Conservation (phyloP, 2,797 vertebrate genomes). For the Amazona finschi region DNA sequence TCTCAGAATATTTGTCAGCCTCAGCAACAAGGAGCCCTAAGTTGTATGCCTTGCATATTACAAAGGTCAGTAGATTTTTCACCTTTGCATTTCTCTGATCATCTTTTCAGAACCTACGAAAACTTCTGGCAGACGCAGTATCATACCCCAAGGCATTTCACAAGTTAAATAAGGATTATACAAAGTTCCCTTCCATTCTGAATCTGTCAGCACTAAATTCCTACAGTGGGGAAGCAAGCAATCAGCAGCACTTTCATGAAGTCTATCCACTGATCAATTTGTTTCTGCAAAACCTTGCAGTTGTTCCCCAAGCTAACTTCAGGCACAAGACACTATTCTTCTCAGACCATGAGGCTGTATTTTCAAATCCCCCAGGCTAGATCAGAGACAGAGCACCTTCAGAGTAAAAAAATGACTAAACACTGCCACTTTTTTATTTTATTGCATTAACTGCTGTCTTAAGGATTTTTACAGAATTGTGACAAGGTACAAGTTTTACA, state of each 20-base stretch:
- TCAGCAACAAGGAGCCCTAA: neutral
- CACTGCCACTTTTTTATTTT: rapidly evolving
- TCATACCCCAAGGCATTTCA: neutral
- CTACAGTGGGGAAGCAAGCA: neutral
- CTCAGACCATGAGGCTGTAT: neutral
- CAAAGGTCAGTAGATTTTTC: neutral
- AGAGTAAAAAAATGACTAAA: neutral
- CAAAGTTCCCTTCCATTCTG: neutral
- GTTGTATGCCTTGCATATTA: neutral
- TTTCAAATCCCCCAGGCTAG: neutral
- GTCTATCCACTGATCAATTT: neutral
- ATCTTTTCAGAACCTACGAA: neutral
- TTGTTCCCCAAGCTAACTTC: neutral
- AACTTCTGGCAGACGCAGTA: neutral
- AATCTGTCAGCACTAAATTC: rapidly evolving
- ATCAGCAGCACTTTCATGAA: neutral
- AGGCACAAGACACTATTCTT: neutral
- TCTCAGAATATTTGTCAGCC: neutral
- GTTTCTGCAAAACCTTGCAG: neutral
- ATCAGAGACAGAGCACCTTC: neutral
- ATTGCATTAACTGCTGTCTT: neutral
- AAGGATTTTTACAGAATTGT: neutral
- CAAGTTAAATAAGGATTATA: neutral
- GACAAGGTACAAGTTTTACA: neutral
- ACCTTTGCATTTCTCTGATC: neutral